phyloP scores from a whole-genome alignment of 2,888 invertebrate genomes.

The Caenorhabditis parvicauda region DNA sequence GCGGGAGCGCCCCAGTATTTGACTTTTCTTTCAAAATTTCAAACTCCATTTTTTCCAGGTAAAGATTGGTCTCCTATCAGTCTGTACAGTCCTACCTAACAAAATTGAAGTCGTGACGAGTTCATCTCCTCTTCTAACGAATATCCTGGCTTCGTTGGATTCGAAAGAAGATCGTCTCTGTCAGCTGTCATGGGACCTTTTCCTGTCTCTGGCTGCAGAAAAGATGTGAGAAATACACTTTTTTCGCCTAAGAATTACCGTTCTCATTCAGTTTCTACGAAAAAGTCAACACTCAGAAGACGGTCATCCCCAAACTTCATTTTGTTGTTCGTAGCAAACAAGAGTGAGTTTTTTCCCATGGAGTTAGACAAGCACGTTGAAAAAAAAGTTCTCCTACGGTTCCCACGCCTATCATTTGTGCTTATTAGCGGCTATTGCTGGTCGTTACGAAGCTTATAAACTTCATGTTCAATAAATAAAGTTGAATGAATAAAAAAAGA shows the following conservation, averaged over 20 bases:
- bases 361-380: too few species aligned
- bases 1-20: too few species aligned
- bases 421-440: too few species aligned
- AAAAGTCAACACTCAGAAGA: slow-evolving; percentile 34
- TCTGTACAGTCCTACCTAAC: slow-evolving; percentile 7
- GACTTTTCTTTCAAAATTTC: not conserved
- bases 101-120: slow-evolving; percentile 1
- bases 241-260: not conserved
- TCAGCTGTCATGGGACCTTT: slow-evolving; percentile 2
- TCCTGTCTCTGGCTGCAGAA: not conserved
- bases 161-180: slow-evolving; percentile 8
- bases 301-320: slow-evolving; percentile 38
- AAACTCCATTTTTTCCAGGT: slow-evolving; percentile 1
- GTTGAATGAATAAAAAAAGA: too few species aligned
- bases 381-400: not conserved
- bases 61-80: slow-evolving; percentile 5
- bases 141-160: slow-evolving; percentile 9
- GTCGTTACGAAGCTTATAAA: too few species aligned
- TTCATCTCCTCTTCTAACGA: slow-evolving; percentile 2
- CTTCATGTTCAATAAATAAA: not conserved
- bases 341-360: too few species aligned
- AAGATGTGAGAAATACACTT: slow-evolving; percentile 3
- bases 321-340: slow-evolving; percentile 44
- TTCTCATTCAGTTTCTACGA: slow-evolving; percentile 19
- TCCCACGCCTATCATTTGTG: too few species aligned